These are phyloP conservation scores for Furcula furcula DNA, from an alignment of 2,888 invertebrate species.

Conservation along the genomic window DNA sequence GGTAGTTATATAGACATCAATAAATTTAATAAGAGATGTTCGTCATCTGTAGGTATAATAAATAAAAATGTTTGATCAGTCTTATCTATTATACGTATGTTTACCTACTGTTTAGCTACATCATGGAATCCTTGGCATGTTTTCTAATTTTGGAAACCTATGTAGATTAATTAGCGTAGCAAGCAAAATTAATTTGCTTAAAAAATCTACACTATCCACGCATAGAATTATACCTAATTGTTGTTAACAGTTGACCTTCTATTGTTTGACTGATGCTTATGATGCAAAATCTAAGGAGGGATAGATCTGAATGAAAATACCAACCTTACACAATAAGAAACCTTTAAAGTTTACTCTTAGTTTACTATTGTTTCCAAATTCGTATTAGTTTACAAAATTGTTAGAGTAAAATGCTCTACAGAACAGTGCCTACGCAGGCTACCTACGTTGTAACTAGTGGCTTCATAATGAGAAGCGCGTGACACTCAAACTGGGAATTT, in stretches of 20 bases:
- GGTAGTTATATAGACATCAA: no score
- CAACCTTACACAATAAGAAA: constrained; percentile 6
- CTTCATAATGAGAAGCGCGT: constrained; percentile 56
- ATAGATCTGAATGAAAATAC: constrained; percentile 12
- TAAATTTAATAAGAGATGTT: no score
- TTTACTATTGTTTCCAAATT: constrained; percentile 2
- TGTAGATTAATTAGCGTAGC: no score
- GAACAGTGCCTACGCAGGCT: constrained; percentile 6
- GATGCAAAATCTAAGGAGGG: constrained; percentile 4
- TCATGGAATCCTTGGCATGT: no score
- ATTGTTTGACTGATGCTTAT: constrained; percentile 13
- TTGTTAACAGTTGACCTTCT: no score
- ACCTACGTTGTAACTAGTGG: constrained; percentile 7
- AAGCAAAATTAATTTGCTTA: no score
- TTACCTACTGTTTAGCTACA: no score
- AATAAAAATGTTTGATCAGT: no score
- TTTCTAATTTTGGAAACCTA: no score
- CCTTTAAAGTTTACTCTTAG: constrained; percentile 9
- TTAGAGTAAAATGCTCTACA: constrained; percentile 8
- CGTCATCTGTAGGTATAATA: no score
- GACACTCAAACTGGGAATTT: constrained; percentile 49
- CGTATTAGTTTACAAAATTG: constrained; percentile 2
- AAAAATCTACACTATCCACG: neutral
- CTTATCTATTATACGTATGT: no score
- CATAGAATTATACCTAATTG: neutral